Evolutionary conservation across 2,797 vertebrate genomes (phyloP), one percentile per base, ranked within the genome.

Genomic region (Scomberomorus guttatus): DNA sequence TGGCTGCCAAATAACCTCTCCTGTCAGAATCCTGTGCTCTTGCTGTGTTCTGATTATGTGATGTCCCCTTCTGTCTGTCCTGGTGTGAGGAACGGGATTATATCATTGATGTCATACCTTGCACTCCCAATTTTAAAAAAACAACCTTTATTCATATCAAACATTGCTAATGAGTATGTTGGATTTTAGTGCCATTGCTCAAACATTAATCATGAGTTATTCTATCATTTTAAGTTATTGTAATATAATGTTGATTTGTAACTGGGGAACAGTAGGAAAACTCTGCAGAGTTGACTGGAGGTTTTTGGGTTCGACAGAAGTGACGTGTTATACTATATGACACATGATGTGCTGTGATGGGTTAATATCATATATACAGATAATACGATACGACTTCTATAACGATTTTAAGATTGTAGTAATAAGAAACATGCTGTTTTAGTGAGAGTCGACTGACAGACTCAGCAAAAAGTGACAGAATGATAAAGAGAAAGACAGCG

Each of bases 1-100:
- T 1, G 2, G 72, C 86, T 91, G 89, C 89, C 91, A 90, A 83
- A 89, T 73, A 67, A 15, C 50, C 70, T 67, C 52, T 55, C 63
- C 56, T 77, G 0, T 81, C 59, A 44, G 18, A 74, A 65, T 71
- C 17, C 55, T 17, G 55, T 24, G 61, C 66, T 80, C 15, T 67
- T 65, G 25, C 42, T 58, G 71, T 60, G 39, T 61, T 60, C 48
- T 13, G 6, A 24, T 64, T 79, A 42, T 22, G 25, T 60, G 34
- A 66, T 68, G 34, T 6, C 29, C 1, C 20, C 1, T 22, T 11
- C 44, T 5, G 10, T 50, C 63, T 39, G 57, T 27, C 46, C 22
- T 25, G 11, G 65, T 79, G 73, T 66, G 68, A 76, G 70, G 34
- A 55, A 15, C 61, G 2, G 9, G 54, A 62, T 69, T 56, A 65